A percentile compares a stretch with the other conserved stretches of the same genome.
phyloP scores from a whole-genome alignment of 2,113 vertebrate genomes.

The Podarcis muralis region DNA sequence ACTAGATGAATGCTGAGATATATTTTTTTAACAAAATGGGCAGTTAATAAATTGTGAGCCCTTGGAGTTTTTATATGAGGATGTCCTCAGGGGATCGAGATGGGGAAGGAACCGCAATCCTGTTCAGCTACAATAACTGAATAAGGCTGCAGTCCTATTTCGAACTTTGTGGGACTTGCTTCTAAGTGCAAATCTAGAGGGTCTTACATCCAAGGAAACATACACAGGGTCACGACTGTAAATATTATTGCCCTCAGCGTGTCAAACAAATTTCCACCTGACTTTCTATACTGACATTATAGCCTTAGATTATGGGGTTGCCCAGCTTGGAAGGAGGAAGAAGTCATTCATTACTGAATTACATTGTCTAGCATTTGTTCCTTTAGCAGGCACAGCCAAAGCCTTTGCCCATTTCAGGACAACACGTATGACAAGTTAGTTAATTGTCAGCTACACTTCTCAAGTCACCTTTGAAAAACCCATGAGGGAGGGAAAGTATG shows the following conservation, averaged over 20 bases:
- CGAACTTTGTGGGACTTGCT: too few relatives aligned
- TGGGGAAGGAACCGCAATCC: too few relatives aligned
- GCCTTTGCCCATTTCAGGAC: not conserved
- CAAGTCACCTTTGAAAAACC: not conserved
- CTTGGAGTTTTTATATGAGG: not conserved
- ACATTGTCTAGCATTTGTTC: not conserved
- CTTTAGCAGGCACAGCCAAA: not conserved
- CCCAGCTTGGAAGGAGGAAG: not conserved
- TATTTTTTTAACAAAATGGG: too few relatives aligned
- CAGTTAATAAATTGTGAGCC: not conserved
- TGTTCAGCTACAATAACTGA: not conserved
- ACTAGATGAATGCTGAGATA: too few relatives aligned
- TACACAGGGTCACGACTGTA: not conserved
- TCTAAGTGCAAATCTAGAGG: not conserved
- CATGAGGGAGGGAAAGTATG: too few relatives aligned
- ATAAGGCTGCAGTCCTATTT: not conserved
- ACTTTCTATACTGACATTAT: not conserved
- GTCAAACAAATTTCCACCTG: not conserved
- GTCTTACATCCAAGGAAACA: too few relatives aligned
- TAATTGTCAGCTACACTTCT: not conserved
- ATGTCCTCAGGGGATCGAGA: not conserved
- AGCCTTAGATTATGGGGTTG: not conserved
- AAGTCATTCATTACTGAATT: not conserved
- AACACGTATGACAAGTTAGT: not conserved
- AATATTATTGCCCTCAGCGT: not conserved